phyloP scores from a whole-genome alignment of 2,113 vertebrate genomes.

The Pollimyrus isidori region DNA sequence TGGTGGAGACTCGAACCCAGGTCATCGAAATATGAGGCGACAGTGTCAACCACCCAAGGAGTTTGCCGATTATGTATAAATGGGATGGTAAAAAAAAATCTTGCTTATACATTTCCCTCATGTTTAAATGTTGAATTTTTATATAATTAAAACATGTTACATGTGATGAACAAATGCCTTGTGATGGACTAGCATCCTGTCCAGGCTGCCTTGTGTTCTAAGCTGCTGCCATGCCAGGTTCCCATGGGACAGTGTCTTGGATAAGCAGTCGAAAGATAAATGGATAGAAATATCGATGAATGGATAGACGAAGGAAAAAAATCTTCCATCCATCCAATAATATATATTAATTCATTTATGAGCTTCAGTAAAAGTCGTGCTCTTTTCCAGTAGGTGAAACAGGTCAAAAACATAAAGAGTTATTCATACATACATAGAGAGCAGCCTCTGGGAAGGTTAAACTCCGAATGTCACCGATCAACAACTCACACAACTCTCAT shows the following conservation, averaged over 20 bases:
- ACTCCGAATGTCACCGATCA: neutral
- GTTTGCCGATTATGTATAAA: neutral
- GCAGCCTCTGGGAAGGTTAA: neutral
- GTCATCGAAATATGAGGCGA: too few relatives aligned
- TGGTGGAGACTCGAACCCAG: too few relatives aligned
- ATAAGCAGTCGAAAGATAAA: neutral
- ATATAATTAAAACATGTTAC: neutral
- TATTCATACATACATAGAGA: neutral
- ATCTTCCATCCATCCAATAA: neutral
- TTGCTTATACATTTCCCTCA: neutral
- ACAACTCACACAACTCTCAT: neutral
- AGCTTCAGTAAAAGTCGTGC: neutral
- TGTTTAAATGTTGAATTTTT: neutral
- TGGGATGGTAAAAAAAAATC: neutral
- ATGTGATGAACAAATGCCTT: neutral
- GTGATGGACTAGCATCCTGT: neutral
- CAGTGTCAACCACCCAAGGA: too few relatives aligned
- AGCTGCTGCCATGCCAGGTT: neutral
- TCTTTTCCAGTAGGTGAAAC: neutral
- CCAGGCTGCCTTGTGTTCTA: neutral
- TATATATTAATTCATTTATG: neutral
- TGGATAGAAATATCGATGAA: neutral
- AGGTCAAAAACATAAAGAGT: neutral
- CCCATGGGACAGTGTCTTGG: neutral
- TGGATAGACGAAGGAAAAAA: neutral